These are phyloP conservation scores for Barbus barbus DNA, from an alignment of 2,113 vertebrate species.

Conservation along the genomic window DNA sequence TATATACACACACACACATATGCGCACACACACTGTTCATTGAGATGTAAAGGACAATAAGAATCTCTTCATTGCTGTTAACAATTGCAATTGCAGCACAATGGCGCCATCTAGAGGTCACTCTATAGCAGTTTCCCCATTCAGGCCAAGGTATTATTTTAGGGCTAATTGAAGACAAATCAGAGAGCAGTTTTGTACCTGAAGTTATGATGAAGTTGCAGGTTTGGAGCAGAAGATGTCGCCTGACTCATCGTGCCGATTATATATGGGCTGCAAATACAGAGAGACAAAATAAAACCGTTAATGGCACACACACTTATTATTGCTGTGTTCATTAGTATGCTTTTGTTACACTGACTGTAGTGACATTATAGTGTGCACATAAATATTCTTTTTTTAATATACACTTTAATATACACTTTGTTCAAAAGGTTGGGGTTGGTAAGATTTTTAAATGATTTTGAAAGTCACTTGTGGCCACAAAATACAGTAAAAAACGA, in stretches of 20 bases:
- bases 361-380: background rate
- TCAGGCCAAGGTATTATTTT: background rate
- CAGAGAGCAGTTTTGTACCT: constrained; percentile 67
- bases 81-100: background rate
- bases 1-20: background rate
- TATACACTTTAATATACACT: background rate
- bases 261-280: constrained; percentile 85
- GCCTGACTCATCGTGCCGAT: constrained; percentile 99
- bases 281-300: constrained; percentile 12
- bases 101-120: constrained; percentile 32
- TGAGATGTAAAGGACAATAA: background rate
- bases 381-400: background rate
- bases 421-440: background rate
- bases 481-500: no score
- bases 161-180: background rate
- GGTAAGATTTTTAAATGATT: background rate
- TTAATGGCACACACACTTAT: background rate
- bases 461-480: no score
- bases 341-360: background rate
- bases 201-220: constrained; percentile 99
- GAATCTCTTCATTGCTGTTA: background rate
- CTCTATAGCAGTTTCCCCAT: background rate
- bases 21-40: no score
- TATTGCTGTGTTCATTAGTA: background rate
- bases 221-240: constrained; percentile 93